A percentile compares a stretch with the other conserved stretches of the same genome.
phyloP scores from a whole-genome alignment of 2,113 vertebrate species.

The Trematocara nigrifrons region DNA sequence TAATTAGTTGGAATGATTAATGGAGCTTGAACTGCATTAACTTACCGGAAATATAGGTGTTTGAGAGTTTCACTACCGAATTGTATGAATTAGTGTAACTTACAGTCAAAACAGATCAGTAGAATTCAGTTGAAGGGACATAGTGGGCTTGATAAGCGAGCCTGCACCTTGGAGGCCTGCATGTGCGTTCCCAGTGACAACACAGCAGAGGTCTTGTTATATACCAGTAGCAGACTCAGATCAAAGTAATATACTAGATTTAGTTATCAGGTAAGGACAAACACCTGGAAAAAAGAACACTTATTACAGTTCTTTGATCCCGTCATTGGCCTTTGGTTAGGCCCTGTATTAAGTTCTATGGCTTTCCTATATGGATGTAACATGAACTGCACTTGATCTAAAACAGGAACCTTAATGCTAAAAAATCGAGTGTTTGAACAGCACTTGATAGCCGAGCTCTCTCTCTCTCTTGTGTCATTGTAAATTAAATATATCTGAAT shows the following conservation, averaged over 20 bases:
- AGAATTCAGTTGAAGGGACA: not conserved
- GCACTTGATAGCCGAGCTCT: not conserved
- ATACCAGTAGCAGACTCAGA: rapidly evolving
- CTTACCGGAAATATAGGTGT: not conserved
- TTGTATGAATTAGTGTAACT: not conserved
- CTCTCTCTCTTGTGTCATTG: not conserved
- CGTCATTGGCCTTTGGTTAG: not conserved
- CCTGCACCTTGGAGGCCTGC: not conserved
- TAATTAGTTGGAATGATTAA: not conserved
- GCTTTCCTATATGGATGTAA: not conserved
- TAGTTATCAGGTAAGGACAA: not conserved
- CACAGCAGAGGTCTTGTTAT: not conserved
- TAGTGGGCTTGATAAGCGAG: not conserved
- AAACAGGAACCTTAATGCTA: not conserved
- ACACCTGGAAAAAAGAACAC: not conserved
- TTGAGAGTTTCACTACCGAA: not conserved
- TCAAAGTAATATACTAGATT: not conserved
- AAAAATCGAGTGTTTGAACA: not conserved
- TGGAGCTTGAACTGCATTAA: not conserved
- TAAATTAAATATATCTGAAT: not conserved
- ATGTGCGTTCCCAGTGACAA: not conserved
- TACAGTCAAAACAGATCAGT: not conserved
- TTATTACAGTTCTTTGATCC: not conserved
- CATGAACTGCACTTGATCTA: not conserved
- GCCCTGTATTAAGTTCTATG: not conserved